These are phyloP conservation scores for Tipula vernalis DNA, from an alignment of 2,888 invertebrate species.

Conservation along the genomic window DNA sequence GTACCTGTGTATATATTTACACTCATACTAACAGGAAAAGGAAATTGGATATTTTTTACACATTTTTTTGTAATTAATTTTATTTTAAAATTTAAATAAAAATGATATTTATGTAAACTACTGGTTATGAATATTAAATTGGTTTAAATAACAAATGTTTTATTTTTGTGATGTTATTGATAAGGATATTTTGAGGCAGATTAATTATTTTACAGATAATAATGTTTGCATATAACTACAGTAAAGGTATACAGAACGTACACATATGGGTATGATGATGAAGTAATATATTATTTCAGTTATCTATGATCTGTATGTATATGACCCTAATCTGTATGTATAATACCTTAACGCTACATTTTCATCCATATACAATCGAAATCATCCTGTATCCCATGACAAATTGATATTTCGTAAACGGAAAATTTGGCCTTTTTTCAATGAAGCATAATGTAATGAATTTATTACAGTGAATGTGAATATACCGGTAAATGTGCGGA, in stretches of 20 bases:
- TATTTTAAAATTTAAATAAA: background rate
- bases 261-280: background rate
- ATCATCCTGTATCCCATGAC: too few relatives aligned
- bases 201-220: background rate
- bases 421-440: too few relatives aligned
- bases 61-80: background rate
- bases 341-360: background rate
- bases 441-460: too few relatives aligned
- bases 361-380: too few relatives aligned
- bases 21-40: background rate
- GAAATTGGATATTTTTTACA: background rate
- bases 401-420: too few relatives aligned
- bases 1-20: background rate
- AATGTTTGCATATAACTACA: background rate
- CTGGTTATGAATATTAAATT: background rate
- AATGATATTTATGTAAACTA: background rate
- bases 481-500: too few relatives aligned
- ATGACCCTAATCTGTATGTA: background rate
- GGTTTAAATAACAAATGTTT: background rate
- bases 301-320: background rate
- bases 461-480: too few relatives aligned
- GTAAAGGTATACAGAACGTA: background rate
- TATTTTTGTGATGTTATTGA: background rate
- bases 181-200: background rate
- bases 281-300: background rate